Evolutionary conservation across 1,140 invertebrate species (phyloP), one percentile per base, ranked within the genome.

Genomic region (Chrysopa pallens): DNA sequence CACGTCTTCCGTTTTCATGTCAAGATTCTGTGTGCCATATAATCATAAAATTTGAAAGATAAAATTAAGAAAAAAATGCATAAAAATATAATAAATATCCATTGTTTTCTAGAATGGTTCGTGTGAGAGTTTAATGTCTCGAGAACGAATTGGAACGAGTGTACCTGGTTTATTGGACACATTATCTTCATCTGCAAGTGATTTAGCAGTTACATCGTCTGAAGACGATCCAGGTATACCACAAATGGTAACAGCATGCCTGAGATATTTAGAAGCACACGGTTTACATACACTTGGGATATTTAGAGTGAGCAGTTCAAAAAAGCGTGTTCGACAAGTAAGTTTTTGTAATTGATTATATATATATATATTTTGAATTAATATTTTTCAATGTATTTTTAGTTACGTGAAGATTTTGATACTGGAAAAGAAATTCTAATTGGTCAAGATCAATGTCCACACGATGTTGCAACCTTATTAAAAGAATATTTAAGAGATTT

Each of bases 401-500:
- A 93, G 87, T 64, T 94, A 45, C 68, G 87, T 36, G 88, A 94
- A 59, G 86, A 91, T 41, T 90, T 92, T 63, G 88, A 94, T 62
- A 75, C 72, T 47, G 84, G 84, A 9, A 72, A 77, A 49, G 79
- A 86, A 49, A 76, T 80, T 4, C 68, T 74, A 42, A 68, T 94
- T 49, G 79, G 80, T 28, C 67, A 77, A 6, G 80, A 87, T 36
- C 78, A 82, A 47, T 87, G 85, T 66, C 86, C 87, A 0, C 89
- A 94, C 56, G 91, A 96, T 57, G 84, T 95, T 13, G 90, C 88
- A 4, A 84, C 87, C 1, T 66, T 96, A 14, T 67, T 95, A 1
- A 96, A 96, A 58, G 90, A 95, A 58, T 94, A 84, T 64, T 79
- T 95, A 48, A 69, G 91, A 23, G 91, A 95, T 59, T 64, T 96